Evolutionary conservation across 2,888 invertebrate genomes (phyloP), one percentile per base, ranked within the genome.

Genomic region (Lasioglossum zephyrum): DNA sequence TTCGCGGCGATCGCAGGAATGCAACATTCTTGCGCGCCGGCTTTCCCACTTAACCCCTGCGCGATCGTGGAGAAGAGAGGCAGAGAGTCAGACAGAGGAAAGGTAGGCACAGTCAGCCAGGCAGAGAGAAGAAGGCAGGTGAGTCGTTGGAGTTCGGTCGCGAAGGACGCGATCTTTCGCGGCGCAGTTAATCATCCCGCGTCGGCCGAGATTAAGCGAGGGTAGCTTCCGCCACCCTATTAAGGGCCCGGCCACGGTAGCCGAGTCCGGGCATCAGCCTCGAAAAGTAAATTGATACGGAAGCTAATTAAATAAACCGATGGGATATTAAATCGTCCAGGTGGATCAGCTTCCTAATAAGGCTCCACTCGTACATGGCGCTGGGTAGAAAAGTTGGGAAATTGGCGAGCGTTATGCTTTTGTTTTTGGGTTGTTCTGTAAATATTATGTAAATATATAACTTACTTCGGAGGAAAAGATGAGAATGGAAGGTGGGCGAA

Each of bases 151-250:
- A 70, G 82, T 63, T 31, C 22, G 22, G 63, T 44, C 47, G 26
- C 41, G 75, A 53, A 70, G 72, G 39, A 73, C 69, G 36, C 53
- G 82, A 87, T 88, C 78, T 86, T 87, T 36, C 84, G 87, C 84
- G 84, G 81, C 49, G 77, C 90, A 91, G 89, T 91, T 91, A 91
- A 91, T 91, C 91, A 91, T 91, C 79, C 82, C 18, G 81, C 84
- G 90, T 88, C 90, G 72, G 83, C 53, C 83, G 87, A 87, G 90
- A 91, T 91, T 91, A 91, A 90, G 85, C 83, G 88, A 79, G 85
- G 84, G 85, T 89, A 86, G 83, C 85, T 82, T 72, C 81, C 79
- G 91, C 89, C 86, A 86, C 87, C 87, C 87, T 86, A 87, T 87
- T 86, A 86, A 85, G 79, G n/a, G 3, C 53, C 75, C 80, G 70